These are phyloP conservation scores for Theristicus caerulescens DNA, from an alignment of 2,113 vertebrate genomes.

Conservation along the genomic window DNA sequence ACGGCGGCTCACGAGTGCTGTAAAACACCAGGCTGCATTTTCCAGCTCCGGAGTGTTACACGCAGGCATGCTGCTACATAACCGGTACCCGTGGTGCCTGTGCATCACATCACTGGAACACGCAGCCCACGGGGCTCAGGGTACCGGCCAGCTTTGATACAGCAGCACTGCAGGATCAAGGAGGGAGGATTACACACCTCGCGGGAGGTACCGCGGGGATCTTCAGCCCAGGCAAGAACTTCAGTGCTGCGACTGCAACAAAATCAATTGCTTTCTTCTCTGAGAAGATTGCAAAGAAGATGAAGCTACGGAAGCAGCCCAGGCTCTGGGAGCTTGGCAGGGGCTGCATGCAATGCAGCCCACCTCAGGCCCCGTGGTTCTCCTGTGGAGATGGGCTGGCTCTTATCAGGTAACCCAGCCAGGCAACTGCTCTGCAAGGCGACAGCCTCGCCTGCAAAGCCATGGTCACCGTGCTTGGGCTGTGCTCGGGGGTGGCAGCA, in stretches of 20 bases:
- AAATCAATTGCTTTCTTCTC: background rate
- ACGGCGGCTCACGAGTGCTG: background rate
- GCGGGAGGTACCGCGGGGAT: background rate
- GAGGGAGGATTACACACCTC: background rate
- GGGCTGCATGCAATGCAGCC: background rate
- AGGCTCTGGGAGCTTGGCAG: background rate
- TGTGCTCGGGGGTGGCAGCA: background rate
- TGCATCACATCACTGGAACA: accelerated
- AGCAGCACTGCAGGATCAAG: background rate
- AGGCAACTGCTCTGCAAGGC: background rate
- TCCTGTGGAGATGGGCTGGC: background rate
- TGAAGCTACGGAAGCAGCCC: background rate
- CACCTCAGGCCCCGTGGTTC: background rate
- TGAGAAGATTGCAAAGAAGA: background rate
- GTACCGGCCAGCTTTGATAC: background rate
- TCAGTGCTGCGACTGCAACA: background rate
- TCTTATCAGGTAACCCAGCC: background rate
- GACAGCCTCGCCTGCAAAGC: background rate
- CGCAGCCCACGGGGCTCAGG: accelerated
- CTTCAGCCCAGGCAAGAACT: background rate
- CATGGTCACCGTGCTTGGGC: background rate
- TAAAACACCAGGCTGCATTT: background rate
- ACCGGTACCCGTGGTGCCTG: background rate
- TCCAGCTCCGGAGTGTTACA: background rate
- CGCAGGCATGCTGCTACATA: background rate